Evolutionary conservation across 2,797 vertebrate species (phyloP).

Genomic region (Xenentodon cancila): DNA sequence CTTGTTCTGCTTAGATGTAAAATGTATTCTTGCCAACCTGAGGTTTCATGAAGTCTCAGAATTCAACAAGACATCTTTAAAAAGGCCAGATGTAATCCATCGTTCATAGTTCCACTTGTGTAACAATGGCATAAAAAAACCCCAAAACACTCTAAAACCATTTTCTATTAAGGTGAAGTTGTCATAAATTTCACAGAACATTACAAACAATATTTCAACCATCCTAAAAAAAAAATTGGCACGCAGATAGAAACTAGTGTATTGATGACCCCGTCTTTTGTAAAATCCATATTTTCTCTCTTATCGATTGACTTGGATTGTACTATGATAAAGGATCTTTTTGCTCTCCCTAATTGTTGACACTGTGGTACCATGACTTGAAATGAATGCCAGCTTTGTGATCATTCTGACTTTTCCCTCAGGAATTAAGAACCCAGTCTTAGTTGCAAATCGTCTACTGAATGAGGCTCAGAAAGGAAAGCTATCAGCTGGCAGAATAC

Average conservation of each 20-base stretch:
- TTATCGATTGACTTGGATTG: too few species aligned
- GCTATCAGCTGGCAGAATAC: conserved; percentile 97
- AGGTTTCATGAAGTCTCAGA: conserved; percentile 21
- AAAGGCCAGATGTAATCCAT: not conserved
- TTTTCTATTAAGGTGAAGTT: not conserved
- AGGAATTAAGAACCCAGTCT: conserved; percentile 99
- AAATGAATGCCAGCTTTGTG: conserved; percentile 18
- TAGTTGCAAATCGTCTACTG: conserved; percentile 94
- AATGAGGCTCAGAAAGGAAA: conserved; percentile 99
- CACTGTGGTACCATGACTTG: not conserved
- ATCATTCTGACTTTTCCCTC: conserved; percentile 33
- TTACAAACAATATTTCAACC: not conserved
- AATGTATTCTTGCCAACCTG: conserved; percentile 13
- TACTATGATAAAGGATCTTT: too few species aligned
- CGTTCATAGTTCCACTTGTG: conserved; percentile 7
- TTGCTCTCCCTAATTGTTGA: not conserved
- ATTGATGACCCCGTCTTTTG: too few species aligned
- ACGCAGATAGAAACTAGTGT: too few species aligned
- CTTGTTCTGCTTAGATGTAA: conserved; percentile 26
- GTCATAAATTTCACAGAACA: not conserved
- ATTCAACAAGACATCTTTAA: conserved; percentile 11
- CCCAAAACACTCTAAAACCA: not conserved
- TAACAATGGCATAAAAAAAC: not conserved
- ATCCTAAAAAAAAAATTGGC: not conserved
- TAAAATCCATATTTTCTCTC: too few species aligned